A percentile compares a stretch with the other conserved stretches of the same genome.
phyloP scores from a whole-genome alignment of 2,888 invertebrate genomes.

The Syrista parreyssii region DNA sequence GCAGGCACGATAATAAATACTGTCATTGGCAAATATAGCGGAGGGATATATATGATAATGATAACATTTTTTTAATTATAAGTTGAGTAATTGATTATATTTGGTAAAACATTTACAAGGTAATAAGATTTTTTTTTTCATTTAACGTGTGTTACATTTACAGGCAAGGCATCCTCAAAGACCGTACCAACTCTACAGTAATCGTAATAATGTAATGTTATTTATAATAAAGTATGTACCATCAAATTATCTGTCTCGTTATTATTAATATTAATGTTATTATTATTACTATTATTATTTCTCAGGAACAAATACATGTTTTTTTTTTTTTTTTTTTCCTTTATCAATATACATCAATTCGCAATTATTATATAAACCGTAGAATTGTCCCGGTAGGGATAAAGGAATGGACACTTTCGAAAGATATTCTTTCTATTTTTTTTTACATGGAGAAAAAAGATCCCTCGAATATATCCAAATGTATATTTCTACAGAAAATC shows the following conservation, averaged over 20 bases:
- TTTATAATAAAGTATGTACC: conserved; percentile 64
- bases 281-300: conserved; percentile 21
- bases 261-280: conserved; percentile 51
- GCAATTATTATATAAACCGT: conserved; percentile 56
- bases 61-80: conserved; percentile 30
- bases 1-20: background rate
- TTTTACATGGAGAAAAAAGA: background rate
- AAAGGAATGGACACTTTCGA: conserved; percentile 46
- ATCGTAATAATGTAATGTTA: conserved; percentile 58
- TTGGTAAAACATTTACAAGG: conserved; percentile 67
- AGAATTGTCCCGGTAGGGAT: conserved; percentile 50
- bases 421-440: conserved; percentile 13
- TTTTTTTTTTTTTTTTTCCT: conserved; percentile 30
- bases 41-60: conserved; percentile 13
- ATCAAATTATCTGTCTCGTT: conserved; percentile 61
- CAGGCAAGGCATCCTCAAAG: conserved; percentile 65
- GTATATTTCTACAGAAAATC: background rate
- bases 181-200: conserved; percentile 63
- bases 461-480: background rate
- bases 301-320: conserved; percentile 15
- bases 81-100: conserved; percentile 65
- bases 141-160: conserved; percentile 60
- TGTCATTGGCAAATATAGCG: conserved; percentile 2
- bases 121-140: conserved; percentile 56
- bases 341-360: conserved; percentile 64